Evolutionary conservation across 1,140 invertebrate species (phyloP), one percentile per base, ranked within the genome.

Genomic region (Acromyrmex charruanus): DNA sequence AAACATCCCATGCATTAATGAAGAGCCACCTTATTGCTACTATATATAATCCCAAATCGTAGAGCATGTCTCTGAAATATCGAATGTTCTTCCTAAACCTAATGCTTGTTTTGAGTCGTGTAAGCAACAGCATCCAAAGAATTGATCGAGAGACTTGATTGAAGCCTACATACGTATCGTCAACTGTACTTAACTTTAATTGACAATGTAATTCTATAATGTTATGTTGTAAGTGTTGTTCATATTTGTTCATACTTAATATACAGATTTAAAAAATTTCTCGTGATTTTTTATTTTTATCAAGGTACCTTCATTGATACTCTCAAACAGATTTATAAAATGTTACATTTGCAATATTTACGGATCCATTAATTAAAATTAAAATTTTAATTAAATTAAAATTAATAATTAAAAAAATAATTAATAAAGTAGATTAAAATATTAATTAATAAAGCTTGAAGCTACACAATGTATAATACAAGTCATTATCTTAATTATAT

Each of bases 181-280:
- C 25, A 74, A 28, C n/a, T 90, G 92, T 94, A 94, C 92, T 93
- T 93, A 93, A 92, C 69, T 93, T 69, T 85, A 84, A 85, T 66
- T 53, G 75, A 89, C 58, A 87, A 55, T 92, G 90, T 93, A 93
- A 93, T 92, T 89, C 88, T 89, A 86, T 91, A 90, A 92, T 88
- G 90, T 89, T 90, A 92, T 88, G 87, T 93, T 93, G 88, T 93
- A 93, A 91, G 91, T 91, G 91, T 94, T 94, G 93, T 94, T 94
- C 88, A 93, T 91, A 90, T 93, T 94, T 94, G 89, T 94, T 93
- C 82, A 92, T 87, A 92, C 87, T 86, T 88, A 88, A 88, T 88
- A 90, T 79, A 91, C n/a, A 28, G 51, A 90, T 79, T 72, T 44
- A 53, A 89, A 87, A 88, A 88, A 77, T 25, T n/a, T 9, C 5